Evolutionary conservation across 2,888 invertebrate genomes (phyloP), one percentile per base, ranked within the genome.

Genomic region (Dinocampus coccinellae): DNA sequence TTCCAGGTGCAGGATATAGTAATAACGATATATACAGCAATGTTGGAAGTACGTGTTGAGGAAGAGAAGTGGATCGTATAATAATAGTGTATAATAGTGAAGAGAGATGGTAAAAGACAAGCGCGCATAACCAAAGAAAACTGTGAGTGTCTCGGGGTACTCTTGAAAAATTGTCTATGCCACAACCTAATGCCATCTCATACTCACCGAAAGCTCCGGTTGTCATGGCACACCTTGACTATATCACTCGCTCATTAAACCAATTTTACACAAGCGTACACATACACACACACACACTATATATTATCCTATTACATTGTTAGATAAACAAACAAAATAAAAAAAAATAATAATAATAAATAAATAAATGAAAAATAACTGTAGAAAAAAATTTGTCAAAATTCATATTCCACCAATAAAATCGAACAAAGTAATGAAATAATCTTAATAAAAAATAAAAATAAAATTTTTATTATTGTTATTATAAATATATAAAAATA

Each of bases 41-140:
- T 33, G 34, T 64, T 57, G 64, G 55, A 42, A 29, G 29, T 63
- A 64, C 36, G 53, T 62, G 62, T 42, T 39, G 42, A 58, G 66
- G 36, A 65, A 65, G 33, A 34, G 52, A 70, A 62, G 47, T 53
- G 36, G 34, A 24, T 47, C 62, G n/a, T 72, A 69, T 72, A 70
- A 74, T 76, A 77, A 78, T 77, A 73, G 76, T 4, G 29, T 29
- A 29, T 72, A 74, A 74, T 55, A 34, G 72, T 62, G 66, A 42
- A 52, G 47, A 57, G 62, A 63, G 52, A 72, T 61, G n/a, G 63
- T 22, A 47, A 62, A 53, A 53, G 53, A 52, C 47, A 62, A 62
- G 61, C 22, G 47, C 61, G 29, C 24, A 34, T 47, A 36, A 69
- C 58, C 69, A 20, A 69, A 33, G 42, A 57, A 47, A 57, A 69